phyloP scores from a whole-genome alignment of 2,113 vertebrate genomes.

The Dermatemys mawii region DNA sequence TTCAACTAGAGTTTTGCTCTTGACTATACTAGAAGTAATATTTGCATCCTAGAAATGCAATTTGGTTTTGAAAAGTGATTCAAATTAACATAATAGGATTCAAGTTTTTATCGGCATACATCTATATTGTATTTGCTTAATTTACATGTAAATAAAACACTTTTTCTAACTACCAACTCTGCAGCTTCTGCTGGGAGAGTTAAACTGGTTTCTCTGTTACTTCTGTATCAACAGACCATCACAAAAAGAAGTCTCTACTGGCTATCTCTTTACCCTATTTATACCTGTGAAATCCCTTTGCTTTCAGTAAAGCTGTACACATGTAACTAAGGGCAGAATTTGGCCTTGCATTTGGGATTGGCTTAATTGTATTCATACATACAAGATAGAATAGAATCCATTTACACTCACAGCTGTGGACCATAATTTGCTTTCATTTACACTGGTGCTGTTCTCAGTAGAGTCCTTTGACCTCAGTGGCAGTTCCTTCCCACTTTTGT shows the following conservation, averaged over 20 bases:
- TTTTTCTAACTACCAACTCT: background rate
- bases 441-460: background rate
- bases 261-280: background rate
- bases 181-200: background rate
- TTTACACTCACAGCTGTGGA: background rate
- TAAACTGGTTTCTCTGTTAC: background rate
- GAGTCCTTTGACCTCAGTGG: background rate
- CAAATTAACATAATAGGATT: background rate
- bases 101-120: background rate
- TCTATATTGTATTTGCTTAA: background rate
- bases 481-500: background rate
- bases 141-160: background rate
- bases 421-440: background rate
- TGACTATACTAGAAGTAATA: background rate
- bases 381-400: background rate
- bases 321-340: background rate
- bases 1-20: background rate
- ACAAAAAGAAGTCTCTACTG: background rate
- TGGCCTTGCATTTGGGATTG: background rate
- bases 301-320: background rate
- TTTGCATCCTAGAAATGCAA: background rate
- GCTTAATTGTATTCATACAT: background rate
- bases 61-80: background rate
- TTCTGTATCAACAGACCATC: background rate
- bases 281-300: background rate